These are phyloP conservation scores for Oryzaephilus surinamensis DNA, from an alignment of 1,140 invertebrate genomes.

Conservation along the genomic window DNA sequence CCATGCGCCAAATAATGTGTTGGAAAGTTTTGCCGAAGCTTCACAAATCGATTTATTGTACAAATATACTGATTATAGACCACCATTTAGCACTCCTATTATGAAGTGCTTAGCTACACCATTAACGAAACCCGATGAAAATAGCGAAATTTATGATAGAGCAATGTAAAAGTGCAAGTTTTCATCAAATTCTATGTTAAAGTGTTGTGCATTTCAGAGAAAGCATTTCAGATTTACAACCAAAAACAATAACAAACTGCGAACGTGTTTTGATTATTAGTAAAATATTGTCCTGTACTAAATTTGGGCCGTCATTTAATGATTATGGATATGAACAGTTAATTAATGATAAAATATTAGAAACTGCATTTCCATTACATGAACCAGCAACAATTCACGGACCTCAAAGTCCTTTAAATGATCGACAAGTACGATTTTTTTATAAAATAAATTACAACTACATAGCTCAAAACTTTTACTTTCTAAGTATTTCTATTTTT, in stretches of 20 bases:
- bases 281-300: constrained; percentile 17
- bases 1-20: no score
- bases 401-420: constrained; percentile 32
- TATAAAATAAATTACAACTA: constrained; percentile 1
- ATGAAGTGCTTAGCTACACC: no score
- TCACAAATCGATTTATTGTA: no score
- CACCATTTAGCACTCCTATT: no score
- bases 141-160: no score
- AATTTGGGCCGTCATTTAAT: constrained; percentile 21
- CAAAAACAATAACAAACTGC: constrained; percentile 16
- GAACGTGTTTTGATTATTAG: constrained; percentile 24
- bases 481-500: background rate
- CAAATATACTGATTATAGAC: no score
- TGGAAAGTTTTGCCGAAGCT: no score
- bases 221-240: constrained; percentile 12
- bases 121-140: no score
- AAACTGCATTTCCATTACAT: constrained; percentile 52
- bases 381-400: constrained; percentile 38
- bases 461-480: no score
- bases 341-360: constrained; percentile 42
- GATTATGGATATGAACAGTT: constrained; percentile 40
- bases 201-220: constrained; percentile 16
- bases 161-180: no score
- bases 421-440: constrained; percentile 26
- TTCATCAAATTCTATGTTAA: no score